Conservation (phyloP, 2,797 vertebrate genomes). For the Saguinus oedipus region DNA sequence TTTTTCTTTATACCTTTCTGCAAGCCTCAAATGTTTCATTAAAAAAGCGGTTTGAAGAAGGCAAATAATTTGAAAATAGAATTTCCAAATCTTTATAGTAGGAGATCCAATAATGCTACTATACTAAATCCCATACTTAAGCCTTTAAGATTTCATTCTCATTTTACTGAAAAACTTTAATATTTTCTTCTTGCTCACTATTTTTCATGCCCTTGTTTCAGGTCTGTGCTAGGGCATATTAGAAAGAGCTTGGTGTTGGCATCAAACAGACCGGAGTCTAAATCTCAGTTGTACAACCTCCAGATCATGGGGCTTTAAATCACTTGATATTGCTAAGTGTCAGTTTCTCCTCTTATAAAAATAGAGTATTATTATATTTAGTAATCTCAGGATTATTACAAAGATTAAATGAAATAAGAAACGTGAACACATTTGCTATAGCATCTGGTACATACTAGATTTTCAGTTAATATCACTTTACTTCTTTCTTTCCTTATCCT, state of each 20-base stretch:
- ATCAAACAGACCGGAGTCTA: background rate
- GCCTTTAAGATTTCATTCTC: conserved; percentile 17
- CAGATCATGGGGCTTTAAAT: background rate
- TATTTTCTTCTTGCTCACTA: background rate
- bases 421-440: background rate
- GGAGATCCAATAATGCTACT: background rate
- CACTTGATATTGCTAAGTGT: background rate
- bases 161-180: conserved; percentile 4
- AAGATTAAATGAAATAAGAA: background rate
- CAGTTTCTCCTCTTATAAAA: background rate
- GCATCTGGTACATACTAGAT: background rate
- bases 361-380: background rate
- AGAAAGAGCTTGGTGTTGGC: background rate
- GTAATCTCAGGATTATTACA: background rate
- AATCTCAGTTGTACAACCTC: background rate
- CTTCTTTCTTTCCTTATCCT: background rate
- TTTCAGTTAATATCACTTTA: background rate
- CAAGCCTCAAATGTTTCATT: background rate
- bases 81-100: background rate
- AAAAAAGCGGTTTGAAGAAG: background rate
- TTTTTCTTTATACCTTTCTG: background rate
- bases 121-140: background rate
- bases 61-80: conserved; percentile 41
- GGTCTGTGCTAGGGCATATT: background rate
- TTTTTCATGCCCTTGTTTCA: background rate